A percentile compares a stretch with the other conserved stretches of the same genome.
These are phyloP conservation scores for Pseudococcus viburni DNA, from an alignment of 2,888 invertebrate genomes.

Conservation along the genomic window DNA sequence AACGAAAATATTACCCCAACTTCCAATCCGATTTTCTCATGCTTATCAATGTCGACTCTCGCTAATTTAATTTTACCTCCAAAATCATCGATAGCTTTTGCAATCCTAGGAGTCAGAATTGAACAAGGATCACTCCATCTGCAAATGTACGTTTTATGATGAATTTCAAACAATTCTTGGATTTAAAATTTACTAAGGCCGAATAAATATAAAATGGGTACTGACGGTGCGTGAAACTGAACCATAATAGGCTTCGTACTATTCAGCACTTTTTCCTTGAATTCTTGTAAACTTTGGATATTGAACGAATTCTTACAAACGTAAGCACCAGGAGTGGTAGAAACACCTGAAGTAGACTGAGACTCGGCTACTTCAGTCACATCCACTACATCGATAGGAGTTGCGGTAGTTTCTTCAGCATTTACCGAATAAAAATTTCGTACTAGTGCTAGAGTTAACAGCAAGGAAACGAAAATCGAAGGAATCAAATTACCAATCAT, in stretches of 20 bases:
- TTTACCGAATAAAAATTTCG: not conserved
- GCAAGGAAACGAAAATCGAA: not conserved
- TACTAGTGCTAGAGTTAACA: not conserved
- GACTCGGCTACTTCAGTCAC: not conserved
- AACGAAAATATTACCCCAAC: not conserved
- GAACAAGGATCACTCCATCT: constrained; percentile 99
- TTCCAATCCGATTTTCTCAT: not conserved
- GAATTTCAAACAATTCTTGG: no score
- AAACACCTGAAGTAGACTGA: not conserved
- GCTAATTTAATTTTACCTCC: constrained; percentile 89
- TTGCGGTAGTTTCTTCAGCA: not conserved
- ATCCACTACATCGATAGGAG: not conserved
- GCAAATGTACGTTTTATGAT: not conserved
- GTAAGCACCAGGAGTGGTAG: not conserved
- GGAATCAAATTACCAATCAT: not conserved
- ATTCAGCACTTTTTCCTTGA: not conserved
- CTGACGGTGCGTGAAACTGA: not conserved
- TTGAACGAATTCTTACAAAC: not conserved
- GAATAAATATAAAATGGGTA: not conserved
- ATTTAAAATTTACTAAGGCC: not conserved
- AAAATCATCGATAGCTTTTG: constrained; percentile 86
- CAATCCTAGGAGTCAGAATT: constrained; percentile 90
- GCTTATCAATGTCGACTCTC: constrained; percentile 94
- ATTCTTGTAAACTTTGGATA: not conserved
- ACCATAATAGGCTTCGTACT: not conserved